Base-by-base conservation (phyloP, 2,113 vertebrate genomes). In the Toxostoma redivivum region DNA sequence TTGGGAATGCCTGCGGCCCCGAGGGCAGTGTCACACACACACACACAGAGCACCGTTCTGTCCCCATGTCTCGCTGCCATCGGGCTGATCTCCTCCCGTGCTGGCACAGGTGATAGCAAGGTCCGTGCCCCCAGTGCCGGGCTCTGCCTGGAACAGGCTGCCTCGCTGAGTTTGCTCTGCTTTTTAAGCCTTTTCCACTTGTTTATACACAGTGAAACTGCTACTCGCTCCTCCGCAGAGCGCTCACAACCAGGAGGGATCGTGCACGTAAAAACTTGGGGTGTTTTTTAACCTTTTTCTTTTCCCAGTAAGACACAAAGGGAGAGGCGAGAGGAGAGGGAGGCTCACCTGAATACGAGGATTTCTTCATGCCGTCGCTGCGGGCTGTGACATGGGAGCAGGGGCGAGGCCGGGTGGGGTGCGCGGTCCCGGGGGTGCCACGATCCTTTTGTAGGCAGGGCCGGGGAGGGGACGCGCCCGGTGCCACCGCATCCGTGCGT, bases 341-440 rank as follows among this genome's bases (percentile, higher is more conserved):
- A 65, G 40, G 93, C 97, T 97, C 95, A 97, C 97, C 97, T 96
- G 97, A 94, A 7, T 96, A 93, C 7, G 90, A 94, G 40, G 97
- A 92, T 82, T 97, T 97, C 93, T 77, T 97, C 97, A 97, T 97
- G 94, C 93, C 84, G 96, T 12, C 61, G 8, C 44, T n/a, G 17
- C 7, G 11, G 45, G 95, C 74, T 47, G 91, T 19, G 91, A 15
- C 97, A 97, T 97, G 87, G 80, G 91, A 92, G 81, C 79, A 8
- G 80, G 89, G 85, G 23, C 42, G 38, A 51, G 82, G 65, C 53
- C 24, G 31, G 79, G 3, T 0, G 84, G 50, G 81, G 13, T 33
- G 71, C 22, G 23, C 22, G 9, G 31, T 21, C 11, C 80, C 70
- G 3, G 28, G 77, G 77, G n/a, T 45, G 91, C 86, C 15, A 4